Evolutionary conservation across 2,888 invertebrate species (phyloP).

Genomic region (Odontocolon sp.): DNA sequence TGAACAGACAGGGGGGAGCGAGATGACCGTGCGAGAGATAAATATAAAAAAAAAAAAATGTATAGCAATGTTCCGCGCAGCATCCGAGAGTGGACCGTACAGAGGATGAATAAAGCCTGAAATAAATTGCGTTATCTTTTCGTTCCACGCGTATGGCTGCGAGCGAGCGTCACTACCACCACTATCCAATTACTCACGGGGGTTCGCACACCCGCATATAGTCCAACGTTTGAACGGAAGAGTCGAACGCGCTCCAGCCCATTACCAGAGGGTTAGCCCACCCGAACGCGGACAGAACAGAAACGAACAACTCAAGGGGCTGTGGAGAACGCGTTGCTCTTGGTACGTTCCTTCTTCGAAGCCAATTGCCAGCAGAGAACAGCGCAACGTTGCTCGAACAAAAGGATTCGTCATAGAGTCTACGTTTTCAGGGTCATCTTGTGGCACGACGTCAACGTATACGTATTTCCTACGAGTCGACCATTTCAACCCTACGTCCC

Average conservation of each 20-base stretch:
- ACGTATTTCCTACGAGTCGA: conserved; percentile 6
- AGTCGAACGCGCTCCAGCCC: conserved; percentile 41
- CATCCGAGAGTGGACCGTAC: conserved; percentile 61
- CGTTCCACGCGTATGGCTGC: conserved; percentile 78
- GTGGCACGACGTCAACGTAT: conserved; percentile 2
- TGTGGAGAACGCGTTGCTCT: conserved; percentile 47
- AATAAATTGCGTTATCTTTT: conserved; percentile 79
- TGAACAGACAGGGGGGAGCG: conserved; percentile 20
- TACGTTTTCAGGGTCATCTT: conserved; percentile 48
- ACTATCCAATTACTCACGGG: conserved; percentile 64
- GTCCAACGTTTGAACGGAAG: conserved; percentile 38
- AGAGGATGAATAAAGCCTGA: conserved; percentile 75
- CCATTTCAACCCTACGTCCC: conserved; percentile 49
- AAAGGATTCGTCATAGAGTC: conserved; percentile 58
- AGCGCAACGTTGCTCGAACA: conserved; percentile 20
- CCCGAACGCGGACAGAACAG: background rate
- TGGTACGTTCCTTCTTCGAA: conserved; percentile 31
- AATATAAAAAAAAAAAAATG: conserved; percentile 52
- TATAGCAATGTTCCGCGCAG: conserved; percentile 53
- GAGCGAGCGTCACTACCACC: conserved; percentile 65
- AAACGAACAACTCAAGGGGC: conserved; percentile 30
- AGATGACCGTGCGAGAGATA: conserved; percentile 43
- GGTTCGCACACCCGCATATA: conserved; percentile 52
- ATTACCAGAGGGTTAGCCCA: conserved; percentile 47
- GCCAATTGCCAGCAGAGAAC: conserved; percentile 51